Base-by-base conservation (phyloP, 64 coral and sea anemone genomes). In the Montipora foliosa region DNA sequence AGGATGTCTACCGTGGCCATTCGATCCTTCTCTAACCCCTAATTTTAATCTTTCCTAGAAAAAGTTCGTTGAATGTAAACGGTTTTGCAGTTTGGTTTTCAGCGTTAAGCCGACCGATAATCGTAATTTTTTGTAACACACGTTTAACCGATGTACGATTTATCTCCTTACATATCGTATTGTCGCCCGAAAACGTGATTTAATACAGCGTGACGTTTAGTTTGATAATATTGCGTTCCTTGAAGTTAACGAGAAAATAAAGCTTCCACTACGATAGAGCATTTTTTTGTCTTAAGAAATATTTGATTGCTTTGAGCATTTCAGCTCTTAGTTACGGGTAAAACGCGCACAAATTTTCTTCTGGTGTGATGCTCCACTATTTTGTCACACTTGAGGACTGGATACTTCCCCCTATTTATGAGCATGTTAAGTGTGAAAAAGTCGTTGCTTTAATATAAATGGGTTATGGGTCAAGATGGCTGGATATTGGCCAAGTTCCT, bases 81-180 rank as follows among this genome's bases (percentile, higher is more conserved):
- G 52, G 52, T 84, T 68, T 49, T 16, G 5, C 64, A 4, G 37
- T 12, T 68, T 37, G 57, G 59, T 60, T 7, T 3, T 67, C 44
- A 44, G 8, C 70, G 82, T 71, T 86, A 70, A 67, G 62, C 82
- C 55, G 11, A 6, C 66, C 66, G 19, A 71, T 71, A 49, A 68
- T 84, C 44, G 59, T 84, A 44, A 3, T 86, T 25, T 86, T 70
- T 71, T 86, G 46, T 37, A 67, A n/a, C n/a, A 67, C 81, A 84
- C 81, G 24, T 84, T 84, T 29, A 86, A 22, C 47, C 46, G 15
- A 13, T 71, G 66, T 83, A 71, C 67, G 64, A 49, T 70, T 86
- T 86, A 86, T 70, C 62, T 48, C 71, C 62, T 86, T 71, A 86
- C 46, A 47, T 20, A n/a, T 64, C 68, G 82, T 64, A 50, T 86